Percentiles rank a stretch among this genome's conserved stretches.
Conservation (phyloP, 2,113 vertebrate species). For the Cyprinodon tularosa region DNA sequence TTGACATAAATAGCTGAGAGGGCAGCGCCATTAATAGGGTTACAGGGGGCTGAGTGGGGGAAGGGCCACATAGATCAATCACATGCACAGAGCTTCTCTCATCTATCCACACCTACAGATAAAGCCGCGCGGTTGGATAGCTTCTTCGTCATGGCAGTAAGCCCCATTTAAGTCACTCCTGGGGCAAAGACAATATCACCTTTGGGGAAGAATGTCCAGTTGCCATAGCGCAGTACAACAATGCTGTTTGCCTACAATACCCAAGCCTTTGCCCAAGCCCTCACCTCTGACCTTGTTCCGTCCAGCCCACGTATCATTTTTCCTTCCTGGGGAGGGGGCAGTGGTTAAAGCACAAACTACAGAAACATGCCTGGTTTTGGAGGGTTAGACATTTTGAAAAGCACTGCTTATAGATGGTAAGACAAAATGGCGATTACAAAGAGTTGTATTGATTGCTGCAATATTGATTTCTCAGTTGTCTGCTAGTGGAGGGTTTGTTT, state of each 20-base stretch:
- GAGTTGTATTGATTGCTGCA: constrained; percentile 71
- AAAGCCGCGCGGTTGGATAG: constrained; percentile 57
- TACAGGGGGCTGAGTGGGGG: constrained; percentile 56
- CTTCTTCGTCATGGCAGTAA: constrained; percentile 61
- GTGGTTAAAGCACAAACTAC: constrained; percentile 41
- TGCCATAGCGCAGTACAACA: constrained; percentile 74
- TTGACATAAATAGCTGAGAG: constrained; percentile 57
- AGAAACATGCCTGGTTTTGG: constrained; percentile 45
- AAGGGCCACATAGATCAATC: constrained; percentile 74
- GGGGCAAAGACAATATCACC: constrained; percentile 76
- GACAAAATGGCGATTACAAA: constrained; percentile 73
- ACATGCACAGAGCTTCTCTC: constrained; percentile 64
- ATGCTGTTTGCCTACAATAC: constrained; percentile 73
- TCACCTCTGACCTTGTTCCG: constrained; percentile 68
- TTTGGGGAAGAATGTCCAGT: constrained; percentile 76
- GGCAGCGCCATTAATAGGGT: constrained; percentile 49
- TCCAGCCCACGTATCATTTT: constrained; percentile 72
- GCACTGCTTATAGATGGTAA: constrained; percentile 46
- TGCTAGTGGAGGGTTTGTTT: constrained; percentile 60
- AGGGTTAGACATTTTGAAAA: constrained; percentile 67
- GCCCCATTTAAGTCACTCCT: constrained; percentile 65
- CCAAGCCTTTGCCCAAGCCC: constrained; percentile 49
- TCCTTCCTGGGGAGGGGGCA: constrained; percentile 48
- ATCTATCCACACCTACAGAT: constrained; percentile 75
- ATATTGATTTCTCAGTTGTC: constrained; percentile 68